Evolutionary conservation across 2,888 invertebrate genomes (phyloP), one percentile per base, ranked within the genome.

Genomic region (Volucella inanis): DNA sequence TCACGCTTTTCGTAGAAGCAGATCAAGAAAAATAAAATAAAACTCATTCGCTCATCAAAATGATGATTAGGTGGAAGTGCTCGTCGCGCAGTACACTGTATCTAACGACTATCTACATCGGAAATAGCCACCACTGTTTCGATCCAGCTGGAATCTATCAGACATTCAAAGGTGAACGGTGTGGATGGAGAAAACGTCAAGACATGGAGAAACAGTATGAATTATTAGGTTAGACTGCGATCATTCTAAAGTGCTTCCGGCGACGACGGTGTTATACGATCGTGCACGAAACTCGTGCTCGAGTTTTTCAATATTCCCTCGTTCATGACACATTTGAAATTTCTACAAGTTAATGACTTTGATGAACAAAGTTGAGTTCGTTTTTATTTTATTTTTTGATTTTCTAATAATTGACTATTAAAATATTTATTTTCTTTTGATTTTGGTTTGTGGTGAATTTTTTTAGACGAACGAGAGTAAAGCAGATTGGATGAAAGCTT

Each of bases 11-110:
- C 65, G 31, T 0, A 41, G 74, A 52, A 49, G 11, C n/a, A 67
- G 31, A 2, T 22, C 31, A 41, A 49, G 38, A 43, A 43, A 47
- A 31, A 18, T 11, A 12, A 59, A 45, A 64, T 47, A 74, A 59
- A 75, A 75, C 75, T 75, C 67, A 67, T 67, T 75, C 65, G 57
- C 50, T 59, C 75, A 57, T 65, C 75, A 18, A 75, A 67, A 45
- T 43, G 57, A 59, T 75, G 65, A 75, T 57, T 75, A 57, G 65
- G 15, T 74, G 31, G 47, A 49, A 15, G 15, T 41, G 57, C 57
- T 59, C 41, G 18, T 31, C 22, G 65, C 22, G 12, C 43, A 45
- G 18, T 38, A 11, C 54, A 38, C 31, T 31, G 6, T 31, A 31
- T 31, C 31, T 31, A 31, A 6, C 31, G 31, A 31, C 31, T 31